phyloP scores from a whole-genome alignment of 2,888 invertebrate species.

The Heliconius charithonia region DNA sequence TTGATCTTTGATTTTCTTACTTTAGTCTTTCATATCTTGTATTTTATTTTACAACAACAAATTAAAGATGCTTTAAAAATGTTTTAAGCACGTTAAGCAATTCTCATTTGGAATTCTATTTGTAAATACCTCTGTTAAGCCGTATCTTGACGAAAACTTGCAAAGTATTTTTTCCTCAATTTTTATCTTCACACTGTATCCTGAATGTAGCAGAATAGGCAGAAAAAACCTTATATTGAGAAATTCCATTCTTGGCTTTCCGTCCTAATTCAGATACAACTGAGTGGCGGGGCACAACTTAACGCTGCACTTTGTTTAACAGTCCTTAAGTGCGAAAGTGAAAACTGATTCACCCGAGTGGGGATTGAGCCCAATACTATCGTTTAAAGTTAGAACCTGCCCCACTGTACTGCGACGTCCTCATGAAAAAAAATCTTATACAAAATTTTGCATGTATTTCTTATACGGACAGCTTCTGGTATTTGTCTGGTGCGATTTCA shows the following conservation, averaged over 20 bases:
- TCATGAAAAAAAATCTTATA: not conserved
- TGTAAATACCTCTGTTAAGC: constrained; percentile 61
- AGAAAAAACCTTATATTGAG: not conserved
- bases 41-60: not conserved
- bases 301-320: not conserved
- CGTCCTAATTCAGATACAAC: not conserved
- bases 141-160: constrained; percentile 47
- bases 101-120: constrained; percentile 60
- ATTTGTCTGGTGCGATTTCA: not conserved
- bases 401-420: not conserved
- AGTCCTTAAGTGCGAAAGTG: no score
- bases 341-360: no score
- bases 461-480: not conserved
- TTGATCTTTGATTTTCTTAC: constrained; percentile 17
- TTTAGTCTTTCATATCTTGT: constrained; percentile 8
- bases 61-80: constrained; percentile 6
- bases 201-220: not conserved
- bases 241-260: not conserved
- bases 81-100: constrained; percentile 52
- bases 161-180: not conserved
- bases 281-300: not conserved
- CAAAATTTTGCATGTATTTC: not conserved
- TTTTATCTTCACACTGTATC: not conserved
- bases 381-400: not conserved
- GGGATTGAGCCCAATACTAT: not conserved